A percentile compares a stretch with the other conserved stretches of the same genome.
Conservation (phyloP, 2,113 vertebrate genomes). For the Peromyscus leucopus region DNA sequence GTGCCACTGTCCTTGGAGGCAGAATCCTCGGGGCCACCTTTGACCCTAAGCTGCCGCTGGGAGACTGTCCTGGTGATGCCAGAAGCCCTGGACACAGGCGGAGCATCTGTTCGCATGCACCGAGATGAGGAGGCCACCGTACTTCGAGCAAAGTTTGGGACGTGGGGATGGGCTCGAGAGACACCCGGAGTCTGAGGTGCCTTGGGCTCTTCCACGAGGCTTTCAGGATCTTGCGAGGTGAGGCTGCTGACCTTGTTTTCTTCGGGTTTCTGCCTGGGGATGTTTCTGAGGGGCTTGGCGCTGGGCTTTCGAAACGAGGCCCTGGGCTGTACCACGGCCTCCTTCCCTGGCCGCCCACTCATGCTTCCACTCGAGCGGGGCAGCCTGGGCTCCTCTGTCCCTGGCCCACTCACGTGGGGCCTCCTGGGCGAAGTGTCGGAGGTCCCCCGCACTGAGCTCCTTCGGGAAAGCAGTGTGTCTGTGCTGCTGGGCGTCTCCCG, state of each 20-base stretch:
- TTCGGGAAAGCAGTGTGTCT: conserved; percentile 85
- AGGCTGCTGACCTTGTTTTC: conserved; percentile 94
- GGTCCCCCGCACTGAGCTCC: conserved; percentile 89
- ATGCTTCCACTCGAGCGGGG: conserved; percentile 79
- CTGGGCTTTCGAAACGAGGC: conserved; percentile 90
- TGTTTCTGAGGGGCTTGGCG: conserved; percentile 92
- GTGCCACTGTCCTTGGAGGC: conserved; percentile 82
- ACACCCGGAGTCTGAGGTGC: conserved; percentile 49
- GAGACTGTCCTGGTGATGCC: conserved; percentile 87
- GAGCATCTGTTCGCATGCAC: conserved; percentile 89
- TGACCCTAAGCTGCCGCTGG: conserved; percentile 85
- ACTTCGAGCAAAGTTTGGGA: conserved; percentile 95
- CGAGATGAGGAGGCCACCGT: conserved; percentile 95
- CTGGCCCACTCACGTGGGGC: conserved; percentile 89
- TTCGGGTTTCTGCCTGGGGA: conserved; percentile 89
- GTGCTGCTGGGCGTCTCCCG: conserved; percentile 77
- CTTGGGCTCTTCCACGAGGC: conserved; percentile 85
- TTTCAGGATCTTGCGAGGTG: conserved; percentile 87
- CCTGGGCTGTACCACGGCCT: conserved; percentile 82
- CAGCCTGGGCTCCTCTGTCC: conserved; percentile 90
- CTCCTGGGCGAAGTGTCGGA: conserved; percentile 87
- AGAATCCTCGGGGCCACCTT: conserved; percentile 79
- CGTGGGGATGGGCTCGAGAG: conserved; percentile 77
- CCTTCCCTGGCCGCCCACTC: conserved; percentile 86
- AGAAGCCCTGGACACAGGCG: conserved; percentile 79